Evolutionary conservation across 1,140 invertebrate species (phyloP), one percentile per base, ranked within the genome.

Genomic region (Tetramorium parvispinum): DNA sequence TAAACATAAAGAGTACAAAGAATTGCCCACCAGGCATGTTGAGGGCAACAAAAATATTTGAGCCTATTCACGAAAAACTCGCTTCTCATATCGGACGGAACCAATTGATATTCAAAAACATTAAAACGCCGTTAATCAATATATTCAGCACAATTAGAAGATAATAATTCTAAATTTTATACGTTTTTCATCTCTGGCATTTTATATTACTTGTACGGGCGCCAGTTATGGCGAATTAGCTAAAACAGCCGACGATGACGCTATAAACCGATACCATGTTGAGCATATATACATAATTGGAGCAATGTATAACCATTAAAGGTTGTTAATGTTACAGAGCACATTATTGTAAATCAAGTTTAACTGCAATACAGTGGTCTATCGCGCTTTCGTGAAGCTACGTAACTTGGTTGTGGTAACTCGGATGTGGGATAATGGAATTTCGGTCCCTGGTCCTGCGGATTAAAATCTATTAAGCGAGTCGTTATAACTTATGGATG

Each of bases 271-370:
- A 92, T 92, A 88, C 18, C 57, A 59, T 53, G 86, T 87, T 90
- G 85, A 85, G 63, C 85, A 86, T 91, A 88, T 86, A 89, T 83
- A 89, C 90, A 92, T 89, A 92, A 92, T 93, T 92, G 87, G 85
- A 71, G 92, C 87, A 91, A 93, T 93, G 89, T 91, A 83, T 93
- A 93, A 92, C 90, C 93, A 93, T 93, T 93, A 93, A 85, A 88
- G 91, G 92, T 91, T 93, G 92, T 93, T 93, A 93, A 93, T 92
- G 92, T 91, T 89, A 89, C 91, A 93, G 75, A 86, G 87, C 66
- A 91, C 92, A 93, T 93, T 92, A 93, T 92, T 93, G 93, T 93
- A 93, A 93, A 93, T 93, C 93, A 93, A 91, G 87, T 92, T 93
- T 93, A 93, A 92, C 92, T 91, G 87, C 91, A 87, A 89, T 88